Conservation (phyloP, 2,113 vertebrate species). For the Sinocyclocheilus rhinocerous region DNA sequence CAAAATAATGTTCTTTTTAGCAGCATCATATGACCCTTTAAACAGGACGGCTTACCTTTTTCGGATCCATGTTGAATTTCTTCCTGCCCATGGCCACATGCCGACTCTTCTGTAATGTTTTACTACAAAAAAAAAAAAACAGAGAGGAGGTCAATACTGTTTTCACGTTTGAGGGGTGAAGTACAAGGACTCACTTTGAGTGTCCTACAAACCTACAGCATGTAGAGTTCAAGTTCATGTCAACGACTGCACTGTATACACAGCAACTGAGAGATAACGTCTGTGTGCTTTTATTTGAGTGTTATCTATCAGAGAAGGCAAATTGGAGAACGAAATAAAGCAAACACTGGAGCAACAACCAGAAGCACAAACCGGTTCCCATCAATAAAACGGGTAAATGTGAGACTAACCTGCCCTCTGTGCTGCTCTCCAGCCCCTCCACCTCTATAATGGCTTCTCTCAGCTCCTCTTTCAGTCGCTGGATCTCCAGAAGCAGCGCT, state of each 20-base stretch:
- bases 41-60: conserved; percentile 78
- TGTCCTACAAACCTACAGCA: background rate
- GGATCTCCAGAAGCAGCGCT: conserved; percentile 88
- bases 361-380: background rate
- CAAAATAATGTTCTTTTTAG: too few relatives aligned
- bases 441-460: conserved; percentile 90
- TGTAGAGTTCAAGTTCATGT: background rate
- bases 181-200: background rate
- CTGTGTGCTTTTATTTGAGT: background rate
- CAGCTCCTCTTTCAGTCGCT: conserved; percentile 87
- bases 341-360: background rate
- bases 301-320: background rate
- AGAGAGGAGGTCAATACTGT: conserved; percentile 25
- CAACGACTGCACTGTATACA: background rate
- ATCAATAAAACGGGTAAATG: background rate
- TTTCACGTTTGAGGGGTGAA: background rate
- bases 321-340: background rate
- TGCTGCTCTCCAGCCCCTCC: conserved; percentile 87
- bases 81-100: conserved; percentile 92
- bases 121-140: conserved; percentile 69
- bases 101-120: conserved; percentile 88
- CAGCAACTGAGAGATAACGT: background rate
- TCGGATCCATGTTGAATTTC: conserved; percentile 88
- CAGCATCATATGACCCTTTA: too few relatives aligned
- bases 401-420: conserved; percentile 85